phyloP scores from a whole-genome alignment of 1,140 invertebrate species.

The Condylostylus longicornis region DNA sequence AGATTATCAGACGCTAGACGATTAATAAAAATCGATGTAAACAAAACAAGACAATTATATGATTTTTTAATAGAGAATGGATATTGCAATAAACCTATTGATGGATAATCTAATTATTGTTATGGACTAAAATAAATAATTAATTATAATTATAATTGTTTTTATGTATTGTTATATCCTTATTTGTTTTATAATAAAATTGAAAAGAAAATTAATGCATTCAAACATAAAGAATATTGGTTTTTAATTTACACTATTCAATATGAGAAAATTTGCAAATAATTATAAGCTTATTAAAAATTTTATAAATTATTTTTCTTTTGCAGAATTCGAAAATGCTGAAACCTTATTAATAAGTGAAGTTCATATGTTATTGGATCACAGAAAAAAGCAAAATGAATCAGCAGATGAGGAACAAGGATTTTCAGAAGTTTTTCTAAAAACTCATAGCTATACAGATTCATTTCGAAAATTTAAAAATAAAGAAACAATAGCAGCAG shows the following conservation, averaged over 20 bases:
- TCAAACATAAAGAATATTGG: too few species aligned
- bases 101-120: too few species aligned
- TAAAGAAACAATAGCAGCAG: slow-evolving; percentile 91
- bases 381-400: slow-evolving; percentile 94
- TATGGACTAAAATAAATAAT: slow-evolving; percentile 10
- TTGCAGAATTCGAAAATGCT: slow-evolving; percentile 93
- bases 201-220: too few species aligned
- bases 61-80: slow-evolving; percentile 63
- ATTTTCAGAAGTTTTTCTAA: slow-evolving; percentile 96
- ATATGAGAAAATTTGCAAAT: not conserved
- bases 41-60: slow-evolving; percentile 81
- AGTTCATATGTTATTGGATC: slow-evolving; percentile 94
- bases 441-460: slow-evolving; percentile 91
- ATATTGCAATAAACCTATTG: slow-evolving; percentile 45
- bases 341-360: slow-evolving; percentile 96
- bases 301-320: slow-evolving; percentile 4
- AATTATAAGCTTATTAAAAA: too few species aligned
- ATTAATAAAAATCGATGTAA: slow-evolving; percentile 83
- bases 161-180: not conserved
- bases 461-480: slow-evolving; percentile 96
- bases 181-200: not conserved
- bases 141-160: not conserved
- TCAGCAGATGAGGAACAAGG: slow-evolving; percentile 96
- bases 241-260: not conserved
- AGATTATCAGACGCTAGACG: slow-evolving; percentile 62